These are phyloP conservation scores for Cosmorhoe ocellata DNA, from an alignment of 2,888 invertebrate species.

Conservation along the genomic window DNA sequence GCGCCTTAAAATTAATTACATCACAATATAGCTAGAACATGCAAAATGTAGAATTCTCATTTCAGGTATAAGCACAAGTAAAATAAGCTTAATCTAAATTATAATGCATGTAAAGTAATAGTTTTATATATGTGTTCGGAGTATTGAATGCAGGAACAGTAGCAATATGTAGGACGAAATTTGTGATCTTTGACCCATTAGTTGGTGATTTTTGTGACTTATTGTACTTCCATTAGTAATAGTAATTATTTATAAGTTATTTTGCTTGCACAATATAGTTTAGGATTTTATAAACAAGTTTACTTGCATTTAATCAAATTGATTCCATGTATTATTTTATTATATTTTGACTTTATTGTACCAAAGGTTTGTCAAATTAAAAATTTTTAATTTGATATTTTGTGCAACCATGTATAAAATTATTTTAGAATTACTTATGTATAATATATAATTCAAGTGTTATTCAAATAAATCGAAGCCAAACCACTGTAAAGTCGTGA, in stretches of 20 bases:
- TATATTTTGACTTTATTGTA: constrained; percentile 21
- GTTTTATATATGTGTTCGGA: no score
- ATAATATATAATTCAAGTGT: constrained; percentile 10
- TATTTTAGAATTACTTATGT: no score
- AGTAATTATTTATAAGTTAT: constrained; percentile 13
- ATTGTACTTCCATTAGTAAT: constrained; percentile 26
- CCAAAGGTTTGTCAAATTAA: constrained; percentile 30
- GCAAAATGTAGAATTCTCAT: no score
- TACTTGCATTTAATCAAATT: constrained; percentile 19
- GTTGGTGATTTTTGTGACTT: constrained; percentile 34
- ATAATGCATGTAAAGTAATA: no score
- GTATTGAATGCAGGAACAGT: neutral
- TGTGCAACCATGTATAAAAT: constrained; percentile 20
- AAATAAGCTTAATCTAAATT: neutral
- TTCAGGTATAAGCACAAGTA: no score
- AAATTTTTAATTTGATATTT: constrained; percentile 10
- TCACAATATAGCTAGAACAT: no score
- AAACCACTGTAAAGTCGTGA: no score
- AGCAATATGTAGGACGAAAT: constrained; percentile 14
- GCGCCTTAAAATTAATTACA: no score
- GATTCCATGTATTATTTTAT: constrained; percentile 18
- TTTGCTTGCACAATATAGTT: constrained; percentile 6
- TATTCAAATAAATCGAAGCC: constrained; percentile 35
- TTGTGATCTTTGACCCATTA: constrained; percentile 25
- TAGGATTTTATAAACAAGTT: neutral